Base-by-base conservation (phyloP, 2,888 invertebrate genomes). In the Allolobophora icterica region DNA sequence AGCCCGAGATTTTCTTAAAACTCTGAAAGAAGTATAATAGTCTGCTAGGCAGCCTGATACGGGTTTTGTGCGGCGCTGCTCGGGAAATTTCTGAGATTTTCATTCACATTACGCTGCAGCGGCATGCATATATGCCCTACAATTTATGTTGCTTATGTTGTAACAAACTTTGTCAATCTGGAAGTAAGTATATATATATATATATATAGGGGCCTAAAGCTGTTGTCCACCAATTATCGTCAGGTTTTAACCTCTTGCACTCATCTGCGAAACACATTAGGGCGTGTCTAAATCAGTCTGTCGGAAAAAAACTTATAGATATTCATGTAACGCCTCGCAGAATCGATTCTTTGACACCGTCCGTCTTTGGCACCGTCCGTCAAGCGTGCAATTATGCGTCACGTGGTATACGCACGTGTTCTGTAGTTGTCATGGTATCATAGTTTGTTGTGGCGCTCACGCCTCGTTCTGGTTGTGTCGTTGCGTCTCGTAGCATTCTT, bases 311-410 rank as follows among this genome's bases (percentile, higher is more conserved):
- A 2, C 5, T 58, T 58, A 45, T 24, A 58, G 30, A 24, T 30
- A 30, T 30, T 58, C 58, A 58, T 30, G 8, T n/a, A 71, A 71
- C 71, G 71, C 30, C 30, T 71, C 71, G 71, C 71, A 71, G 71
- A 71, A 71, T 71, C 30, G 71, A 71, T 71, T 52, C 71, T 8
- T 71, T 71, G 71, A n/a, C n/a, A 71, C 71, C 71, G 71, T 71
- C 71, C 87, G 24, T 87, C 87, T n/a, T n/a, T 71, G 71, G 71
- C n/a, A 71, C 71, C 71, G 71, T 71, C 71, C 87, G 24, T 87
- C 87, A 87, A 35, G 87, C 87, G 87, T 87, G 87, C 11, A 87
- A 87, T 87, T 87, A 87, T 87, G 30, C 87, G 87, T 87, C 87
- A 87, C 87, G 87, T 87, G 87, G 38, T 38, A 35, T 38, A 21